A percentile compares a stretch with the other conserved stretches of the same genome.
Conservation (phyloP, 2,797 vertebrate species). For the Meda fulgida region DNA sequence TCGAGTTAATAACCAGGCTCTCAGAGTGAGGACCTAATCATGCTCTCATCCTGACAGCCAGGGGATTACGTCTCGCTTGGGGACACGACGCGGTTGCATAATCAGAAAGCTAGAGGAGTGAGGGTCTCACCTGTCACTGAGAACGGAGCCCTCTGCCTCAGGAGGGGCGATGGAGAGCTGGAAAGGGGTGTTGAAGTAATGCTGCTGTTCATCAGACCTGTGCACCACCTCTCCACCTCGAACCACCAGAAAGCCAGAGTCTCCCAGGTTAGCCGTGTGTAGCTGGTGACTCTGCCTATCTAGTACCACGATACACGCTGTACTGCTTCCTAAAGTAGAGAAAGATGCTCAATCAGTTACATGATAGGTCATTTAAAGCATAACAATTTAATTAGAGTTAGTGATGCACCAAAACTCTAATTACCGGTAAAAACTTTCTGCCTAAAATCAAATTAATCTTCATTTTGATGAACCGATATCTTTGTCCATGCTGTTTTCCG, state of each 20-base stretch:
- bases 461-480: neutral
- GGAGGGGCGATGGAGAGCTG: conserved; percentile 96
- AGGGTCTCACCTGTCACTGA: conserved; percentile 91
- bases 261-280: conserved; percentile 95
- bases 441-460: neutral
- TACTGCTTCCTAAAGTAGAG: conserved; percentile 88
- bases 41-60: conserved; percentile 13
- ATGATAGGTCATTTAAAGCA: neutral
- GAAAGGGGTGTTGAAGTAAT: conserved; percentile 99
- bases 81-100: neutral
- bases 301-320: conserved; percentile 94
- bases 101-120: neutral
- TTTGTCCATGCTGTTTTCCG: neutral
- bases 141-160: conserved; percentile 90
- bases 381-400: neutral
- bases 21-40: conserved; percentile 34
- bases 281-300: conserved; percentile 93
- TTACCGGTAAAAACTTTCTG: neutral
- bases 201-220: conserved; percentile 97
- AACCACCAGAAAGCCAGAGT: conserved; percentile 96
- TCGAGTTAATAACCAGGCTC: conserved; percentile 28
- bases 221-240: conserved; percentile 96
- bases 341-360: neutral
- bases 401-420: too few relatives aligned
- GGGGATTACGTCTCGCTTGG: conserved; percentile 28